Evolutionary conservation across 2,113 vertebrate genomes (phyloP).

Genomic region (Ptyas mucosa): DNA sequence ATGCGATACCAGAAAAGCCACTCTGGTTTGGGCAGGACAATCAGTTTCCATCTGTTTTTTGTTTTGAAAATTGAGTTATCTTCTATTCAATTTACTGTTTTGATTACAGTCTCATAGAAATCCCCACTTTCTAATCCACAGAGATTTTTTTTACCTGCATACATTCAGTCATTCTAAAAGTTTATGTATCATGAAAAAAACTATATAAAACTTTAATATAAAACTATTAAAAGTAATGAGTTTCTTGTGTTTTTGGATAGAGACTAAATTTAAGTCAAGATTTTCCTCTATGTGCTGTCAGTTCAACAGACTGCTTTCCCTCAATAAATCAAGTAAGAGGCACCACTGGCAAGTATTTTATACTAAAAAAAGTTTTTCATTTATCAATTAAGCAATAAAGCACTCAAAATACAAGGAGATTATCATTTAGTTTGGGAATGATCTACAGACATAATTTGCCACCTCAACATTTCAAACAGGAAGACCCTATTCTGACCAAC

Average conservation of each 20-base stretch:
- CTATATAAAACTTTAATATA: too few species aligned
- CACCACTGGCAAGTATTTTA: not conserved
- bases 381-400: not conserved
- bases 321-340: not conserved
- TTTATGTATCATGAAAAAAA: not conserved
- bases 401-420: not conserved
- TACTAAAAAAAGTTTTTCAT: not conserved
- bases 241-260: not conserved
- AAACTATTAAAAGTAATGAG: not conserved
- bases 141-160: not conserved
- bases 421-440: not conserved
- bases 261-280: not conserved
- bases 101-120: not conserved
- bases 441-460: not conserved
- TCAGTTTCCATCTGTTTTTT: not conserved
- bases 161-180: not conserved
- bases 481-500: not conserved
- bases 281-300: not conserved
- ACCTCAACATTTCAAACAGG: not conserved
- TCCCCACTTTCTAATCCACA: not conserved
- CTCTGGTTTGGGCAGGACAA: not conserved
- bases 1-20: not conserved
- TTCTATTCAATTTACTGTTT: not conserved
- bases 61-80: not conserved
- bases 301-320: not conserved